phyloP scores from a whole-genome alignment of 2,797 vertebrate genomes.

The Artibeus jamaicensis region DNA sequence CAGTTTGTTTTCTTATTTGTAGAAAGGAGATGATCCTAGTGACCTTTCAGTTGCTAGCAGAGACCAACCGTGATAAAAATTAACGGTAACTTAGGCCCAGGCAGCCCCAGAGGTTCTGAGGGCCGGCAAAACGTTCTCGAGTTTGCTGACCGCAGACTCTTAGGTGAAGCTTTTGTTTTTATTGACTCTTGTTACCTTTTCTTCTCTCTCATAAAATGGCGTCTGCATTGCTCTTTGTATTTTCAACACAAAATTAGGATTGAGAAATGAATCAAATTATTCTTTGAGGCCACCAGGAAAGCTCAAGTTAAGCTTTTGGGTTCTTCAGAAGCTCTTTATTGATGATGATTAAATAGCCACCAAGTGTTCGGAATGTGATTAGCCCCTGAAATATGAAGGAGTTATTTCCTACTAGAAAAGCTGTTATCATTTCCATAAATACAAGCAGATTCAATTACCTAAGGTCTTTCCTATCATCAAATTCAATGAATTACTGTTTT shows the following conservation, averaged over 20 bases:
- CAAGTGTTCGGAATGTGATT: conserved; percentile 4
- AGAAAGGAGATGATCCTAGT: background rate
- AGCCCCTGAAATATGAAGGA: background rate
- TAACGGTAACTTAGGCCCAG: background rate
- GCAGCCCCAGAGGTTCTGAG: background rate
- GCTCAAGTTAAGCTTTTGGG: background rate
- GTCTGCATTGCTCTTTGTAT: background rate
- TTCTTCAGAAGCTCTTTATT: conserved; percentile 41
- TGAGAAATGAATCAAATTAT: background rate
- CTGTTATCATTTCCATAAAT: conserved; percentile 18
- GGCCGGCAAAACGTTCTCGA: background rate
- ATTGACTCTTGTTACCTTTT: conserved; percentile 5
- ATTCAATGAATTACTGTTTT: background rate
- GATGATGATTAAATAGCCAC: background rate
- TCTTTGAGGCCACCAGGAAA: conserved; percentile 21
- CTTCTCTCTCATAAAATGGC: conserved; percentile 33
- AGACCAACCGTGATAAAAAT: conserved; percentile 11
- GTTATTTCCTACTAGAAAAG: background rate
- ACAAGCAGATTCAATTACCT: background rate
- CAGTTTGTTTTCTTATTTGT: background rate
- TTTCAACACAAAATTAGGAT: conserved; percentile 35
- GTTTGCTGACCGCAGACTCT: background rate
- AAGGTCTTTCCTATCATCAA: background rate
- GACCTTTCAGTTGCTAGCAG: background rate
- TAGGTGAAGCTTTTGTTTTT: background rate